Percentiles rank a stretch among this genome's conserved stretches.
These are phyloP conservation scores for Neotoxoptera formosana DNA, from an alignment of 1,140 invertebrate species.

Conservation along the genomic window DNA sequence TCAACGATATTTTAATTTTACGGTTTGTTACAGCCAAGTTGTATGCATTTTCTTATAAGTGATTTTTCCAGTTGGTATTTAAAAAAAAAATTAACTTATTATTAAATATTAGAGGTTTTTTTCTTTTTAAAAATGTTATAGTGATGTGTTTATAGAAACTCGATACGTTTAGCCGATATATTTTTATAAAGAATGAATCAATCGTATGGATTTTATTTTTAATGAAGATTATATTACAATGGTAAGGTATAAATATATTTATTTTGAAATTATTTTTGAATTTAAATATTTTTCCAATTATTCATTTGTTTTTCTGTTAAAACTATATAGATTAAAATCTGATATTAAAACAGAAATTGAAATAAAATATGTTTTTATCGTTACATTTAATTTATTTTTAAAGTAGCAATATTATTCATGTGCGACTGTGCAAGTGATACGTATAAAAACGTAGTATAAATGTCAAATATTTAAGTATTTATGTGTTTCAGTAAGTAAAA, in stretches of 20 bases:
- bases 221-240: background rate
- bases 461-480: background rate
- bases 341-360: too few relatives aligned
- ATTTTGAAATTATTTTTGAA: too few relatives aligned
- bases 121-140: background rate
- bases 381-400: background rate
- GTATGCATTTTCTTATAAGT: background rate
- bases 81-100: background rate
- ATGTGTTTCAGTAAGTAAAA: background rate
- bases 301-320: background rate
- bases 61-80: background rate
- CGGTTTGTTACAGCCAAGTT: background rate
- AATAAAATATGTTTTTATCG: too few relatives aligned
- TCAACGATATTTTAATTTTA: background rate
- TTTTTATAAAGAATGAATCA: too few relatives aligned
- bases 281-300: too few relatives aligned
- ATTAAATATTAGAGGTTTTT: background rate
- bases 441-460: background rate
- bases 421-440: background rate
- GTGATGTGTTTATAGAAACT: too few relatives aligned
- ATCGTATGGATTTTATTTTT: background rate
- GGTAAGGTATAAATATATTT: too few relatives aligned
- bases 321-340: background rate
- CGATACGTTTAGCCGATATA: too few relatives aligned
- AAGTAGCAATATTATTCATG: background rate